Conservation (phyloP, 2,113 vertebrate species). For the Hirundichthys speculiger region DNA sequence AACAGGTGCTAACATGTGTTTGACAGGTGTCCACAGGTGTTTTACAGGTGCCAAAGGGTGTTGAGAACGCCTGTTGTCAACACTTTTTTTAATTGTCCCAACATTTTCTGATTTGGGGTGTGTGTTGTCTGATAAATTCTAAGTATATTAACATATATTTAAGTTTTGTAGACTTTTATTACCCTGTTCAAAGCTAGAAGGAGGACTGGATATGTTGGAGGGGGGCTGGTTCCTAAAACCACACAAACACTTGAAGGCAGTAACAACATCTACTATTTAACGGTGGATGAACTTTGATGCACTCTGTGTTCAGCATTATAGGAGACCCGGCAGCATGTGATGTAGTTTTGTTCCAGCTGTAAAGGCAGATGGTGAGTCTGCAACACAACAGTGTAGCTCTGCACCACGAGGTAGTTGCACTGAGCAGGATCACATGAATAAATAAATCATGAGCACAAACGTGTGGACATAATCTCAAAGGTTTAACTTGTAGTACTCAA, state of each 20-base stretch:
- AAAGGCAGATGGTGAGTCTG: conserved; percentile 57
- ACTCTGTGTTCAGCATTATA: conserved; percentile 21
- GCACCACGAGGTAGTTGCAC: conserved; percentile 51
- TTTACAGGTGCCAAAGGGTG: too few species aligned
- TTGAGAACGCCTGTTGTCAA: too few species aligned
- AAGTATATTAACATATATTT: too few species aligned
- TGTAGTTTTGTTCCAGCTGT: conserved; percentile 57
- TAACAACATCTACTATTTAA: conserved; percentile 2
- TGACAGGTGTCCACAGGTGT: too few species aligned
- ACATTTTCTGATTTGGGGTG: too few species aligned
- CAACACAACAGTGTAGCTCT: conserved; percentile 51
- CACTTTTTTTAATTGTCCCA: too few species aligned
- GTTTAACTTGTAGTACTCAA: conserved; percentile 42
- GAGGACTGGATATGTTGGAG: too few species aligned
- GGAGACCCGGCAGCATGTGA: conserved; percentile 33
- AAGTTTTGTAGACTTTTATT: too few species aligned
- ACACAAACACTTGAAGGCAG: not conserved
- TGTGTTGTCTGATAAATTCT: too few species aligned
- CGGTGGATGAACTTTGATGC: not conserved
- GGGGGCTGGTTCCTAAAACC: too few species aligned
- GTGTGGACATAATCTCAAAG: conserved; percentile 50
- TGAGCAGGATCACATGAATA: conserved; percentile 57
- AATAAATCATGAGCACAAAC: conserved; percentile 67
- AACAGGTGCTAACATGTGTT: too few species aligned
- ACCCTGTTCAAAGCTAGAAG: too few species aligned